These are phyloP conservation scores for Eolophus roseicapilla DNA, from an alignment of 2,113 vertebrate species.

Conservation along the genomic window DNA sequence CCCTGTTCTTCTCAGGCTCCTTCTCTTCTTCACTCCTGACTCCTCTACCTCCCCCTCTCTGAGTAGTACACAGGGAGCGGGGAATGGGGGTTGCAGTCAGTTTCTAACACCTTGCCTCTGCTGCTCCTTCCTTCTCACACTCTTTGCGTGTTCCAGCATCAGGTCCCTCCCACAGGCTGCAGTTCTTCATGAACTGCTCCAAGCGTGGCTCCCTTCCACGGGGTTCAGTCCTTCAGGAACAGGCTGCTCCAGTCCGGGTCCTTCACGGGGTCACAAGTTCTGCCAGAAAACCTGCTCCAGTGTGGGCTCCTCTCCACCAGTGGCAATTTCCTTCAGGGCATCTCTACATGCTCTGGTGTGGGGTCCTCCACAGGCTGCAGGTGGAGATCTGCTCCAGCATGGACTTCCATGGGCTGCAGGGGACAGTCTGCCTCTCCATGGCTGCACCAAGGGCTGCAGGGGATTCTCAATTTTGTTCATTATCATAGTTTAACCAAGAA, in stretches of 20 bases:
- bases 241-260: background rate
- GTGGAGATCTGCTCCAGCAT: background rate
- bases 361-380: background rate
- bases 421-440: background rate
- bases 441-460: background rate
- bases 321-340: background rate
- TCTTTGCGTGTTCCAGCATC: background rate
- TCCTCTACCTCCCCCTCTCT: rapidly evolving
- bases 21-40: background rate
- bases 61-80: background rate
- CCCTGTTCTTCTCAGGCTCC: background rate
- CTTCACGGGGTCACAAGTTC: background rate
- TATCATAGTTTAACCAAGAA: background rate
- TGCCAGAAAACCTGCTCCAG: background rate
- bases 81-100: rapidly evolving
- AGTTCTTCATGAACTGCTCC: background rate
- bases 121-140: background rate
- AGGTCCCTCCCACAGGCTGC: background rate
- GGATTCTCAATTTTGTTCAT: background rate
- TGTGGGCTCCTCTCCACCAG: background rate
- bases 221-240: background rate
- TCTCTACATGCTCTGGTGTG: rapidly evolving
- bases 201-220: background rate
- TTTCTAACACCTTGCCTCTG: background rate
- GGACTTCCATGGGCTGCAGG: rapidly evolving